Conservation (phyloP, 1,140 invertebrate species). For the Drosophila ficusphila region DNA sequence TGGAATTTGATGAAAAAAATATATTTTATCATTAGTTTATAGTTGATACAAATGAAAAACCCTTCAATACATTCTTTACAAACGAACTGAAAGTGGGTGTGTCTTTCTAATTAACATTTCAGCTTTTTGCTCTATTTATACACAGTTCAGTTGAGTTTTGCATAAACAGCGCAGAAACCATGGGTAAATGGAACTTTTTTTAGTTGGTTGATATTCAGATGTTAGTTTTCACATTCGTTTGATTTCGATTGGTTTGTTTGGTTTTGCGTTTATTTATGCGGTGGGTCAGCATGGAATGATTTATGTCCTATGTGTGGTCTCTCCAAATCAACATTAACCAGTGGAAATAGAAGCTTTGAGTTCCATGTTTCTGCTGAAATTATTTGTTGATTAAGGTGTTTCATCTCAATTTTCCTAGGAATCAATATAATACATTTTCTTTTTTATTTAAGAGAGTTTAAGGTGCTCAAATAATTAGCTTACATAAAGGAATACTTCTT, state of each 20-base stretch:
- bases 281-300: slow-evolving; percentile 52
- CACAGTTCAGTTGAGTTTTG: neutral
- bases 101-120: slow-evolving; percentile 22
- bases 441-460: too few species aligned
- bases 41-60: too few species aligned
- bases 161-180: slow-evolving; percentile 5
- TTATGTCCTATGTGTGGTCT: slow-evolving; percentile 45
- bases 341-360: neutral
- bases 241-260: slow-evolving; percentile 49
- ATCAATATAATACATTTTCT: too few species aligned
- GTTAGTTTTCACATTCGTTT: slow-evolving; percentile 8
- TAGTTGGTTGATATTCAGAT: neutral
- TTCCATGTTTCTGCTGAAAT: neutral
- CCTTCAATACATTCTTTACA: too few species aligned
- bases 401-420: neutral
- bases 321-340: neutral
- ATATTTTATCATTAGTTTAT: too few species aligned
- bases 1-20: too few species aligned
- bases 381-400: neutral
- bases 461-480: too few species aligned
- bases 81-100: neutral
- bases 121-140: slow-evolving; percentile 9
- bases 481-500: too few species aligned
- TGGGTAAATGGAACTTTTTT: slow-evolving; percentile 5
- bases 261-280: slow-evolving; percentile 59